Evolutionary conservation across 2,888 invertebrate genomes (phyloP).

Genomic region (Campoletis raptor): DNA sequence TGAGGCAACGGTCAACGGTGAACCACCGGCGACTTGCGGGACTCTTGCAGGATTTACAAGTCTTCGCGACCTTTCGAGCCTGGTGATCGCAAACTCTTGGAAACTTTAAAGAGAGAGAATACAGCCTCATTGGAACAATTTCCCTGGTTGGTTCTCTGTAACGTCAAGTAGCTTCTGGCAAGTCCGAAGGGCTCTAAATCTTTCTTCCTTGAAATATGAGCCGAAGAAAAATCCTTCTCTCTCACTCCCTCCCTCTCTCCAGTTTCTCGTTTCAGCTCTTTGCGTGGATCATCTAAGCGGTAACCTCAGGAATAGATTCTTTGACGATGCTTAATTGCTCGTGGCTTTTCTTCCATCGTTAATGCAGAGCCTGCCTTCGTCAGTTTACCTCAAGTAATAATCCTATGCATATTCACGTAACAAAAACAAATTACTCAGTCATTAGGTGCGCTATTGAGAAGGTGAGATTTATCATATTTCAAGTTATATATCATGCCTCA

Average conservation of each 20-base stretch:
- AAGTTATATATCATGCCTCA: conserved; percentile 10
- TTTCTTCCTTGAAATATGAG: conserved; percentile 42
- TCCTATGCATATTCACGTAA: conserved; percentile 5
- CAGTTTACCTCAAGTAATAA: background rate
- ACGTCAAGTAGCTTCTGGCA: conserved; percentile 36
- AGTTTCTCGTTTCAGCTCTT: conserved; percentile 19
- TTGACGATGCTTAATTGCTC: conserved; percentile 53
- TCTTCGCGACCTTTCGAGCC: conserved; percentile 61
- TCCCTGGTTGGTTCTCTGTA: conserved; percentile 20
- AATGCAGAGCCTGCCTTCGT: conserved; percentile 26
- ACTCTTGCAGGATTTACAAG: conserved; percentile 66
- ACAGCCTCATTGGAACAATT: conserved; percentile 43
- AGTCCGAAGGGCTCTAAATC: conserved; percentile 48
- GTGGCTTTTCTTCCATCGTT: conserved; percentile 33
- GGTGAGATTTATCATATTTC: conserved; percentile 12
- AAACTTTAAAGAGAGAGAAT: conserved; percentile 23
- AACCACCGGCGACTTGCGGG: conserved; percentile 66
- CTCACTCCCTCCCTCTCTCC: conserved; percentile 11
- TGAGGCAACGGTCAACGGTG: conserved; percentile 70
- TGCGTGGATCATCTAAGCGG: conserved; percentile 1
- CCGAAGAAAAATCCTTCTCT: conserved; percentile 48
- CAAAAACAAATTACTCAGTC: conserved; percentile 20
- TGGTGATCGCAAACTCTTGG: conserved; percentile 57
- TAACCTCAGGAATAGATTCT: conserved; percentile 50
- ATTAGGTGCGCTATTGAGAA: conserved; percentile 2